Percentiles rank a stretch among this genome's conserved stretches.
These are phyloP conservation scores for Doris montereyensis DNA, from an alignment of 2,888 invertebrate species.

Conservation along the genomic window DNA sequence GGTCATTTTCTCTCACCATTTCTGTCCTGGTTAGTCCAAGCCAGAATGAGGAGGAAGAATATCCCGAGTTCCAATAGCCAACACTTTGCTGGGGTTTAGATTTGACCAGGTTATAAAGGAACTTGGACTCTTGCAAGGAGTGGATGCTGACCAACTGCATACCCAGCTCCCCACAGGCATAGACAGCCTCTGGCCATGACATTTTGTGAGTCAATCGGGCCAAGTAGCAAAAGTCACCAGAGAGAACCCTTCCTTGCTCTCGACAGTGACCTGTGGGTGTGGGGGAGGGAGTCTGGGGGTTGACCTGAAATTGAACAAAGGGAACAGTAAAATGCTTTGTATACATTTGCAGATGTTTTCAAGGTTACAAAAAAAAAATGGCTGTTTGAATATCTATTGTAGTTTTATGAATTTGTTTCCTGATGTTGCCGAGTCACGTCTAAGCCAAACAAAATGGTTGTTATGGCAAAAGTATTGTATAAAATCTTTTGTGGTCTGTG, in stretches of 20 bases:
- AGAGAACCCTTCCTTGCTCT: too few relatives aligned
- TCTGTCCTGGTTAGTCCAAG: background rate
- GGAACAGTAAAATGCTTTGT: too few relatives aligned
- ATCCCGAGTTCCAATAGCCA: too few relatives aligned
- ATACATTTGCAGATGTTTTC: too few relatives aligned
- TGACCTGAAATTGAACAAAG: too few relatives aligned
- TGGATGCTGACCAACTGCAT: constrained; percentile 54
- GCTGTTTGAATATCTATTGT: background rate
- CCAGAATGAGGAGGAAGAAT: too few relatives aligned
- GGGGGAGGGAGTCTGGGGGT: constrained; percentile 42
- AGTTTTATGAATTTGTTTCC: background rate
- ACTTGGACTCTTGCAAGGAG: constrained; percentile 46
- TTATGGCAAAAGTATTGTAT: too few relatives aligned
- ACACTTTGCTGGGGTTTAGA: background rate
- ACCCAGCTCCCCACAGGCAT: constrained; percentile 47
- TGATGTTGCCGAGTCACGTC: too few relatives aligned
- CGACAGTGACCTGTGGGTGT: constrained; percentile 44
- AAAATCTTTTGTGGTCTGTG: too few relatives aligned
- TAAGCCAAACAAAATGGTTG: too few relatives aligned
- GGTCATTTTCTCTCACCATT: background rate
- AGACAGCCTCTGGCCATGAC: constrained; percentile 57
- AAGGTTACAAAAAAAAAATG: too few relatives aligned
- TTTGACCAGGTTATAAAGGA: constrained; percentile 43
- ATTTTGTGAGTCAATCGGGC: constrained; percentile 41
- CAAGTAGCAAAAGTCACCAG: constrained; percentile 51